These are phyloP conservation scores for Andricus curvator DNA, from an alignment of 2,888 invertebrate species.

Conservation along the genomic window DNA sequence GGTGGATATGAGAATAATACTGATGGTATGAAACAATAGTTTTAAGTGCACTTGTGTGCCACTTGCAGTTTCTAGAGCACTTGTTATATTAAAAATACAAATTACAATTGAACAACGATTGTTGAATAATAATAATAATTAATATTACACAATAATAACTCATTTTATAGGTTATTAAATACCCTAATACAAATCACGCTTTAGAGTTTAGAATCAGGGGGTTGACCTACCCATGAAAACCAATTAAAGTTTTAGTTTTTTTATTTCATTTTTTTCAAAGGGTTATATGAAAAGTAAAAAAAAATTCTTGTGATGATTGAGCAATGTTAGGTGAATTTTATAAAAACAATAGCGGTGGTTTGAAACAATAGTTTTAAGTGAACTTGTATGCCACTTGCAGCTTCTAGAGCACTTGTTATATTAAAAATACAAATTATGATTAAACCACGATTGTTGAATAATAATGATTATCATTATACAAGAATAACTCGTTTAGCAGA, in stretches of 20 bases:
- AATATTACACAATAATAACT: no score
- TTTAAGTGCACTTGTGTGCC: neutral
- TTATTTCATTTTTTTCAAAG: slow-evolving; percentile 25
- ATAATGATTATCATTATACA: no score
- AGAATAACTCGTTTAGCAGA: no score
- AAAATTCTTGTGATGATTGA: neutral
- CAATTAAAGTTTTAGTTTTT: slow-evolving; percentile 42
- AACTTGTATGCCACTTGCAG: neutral
- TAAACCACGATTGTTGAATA: no score
- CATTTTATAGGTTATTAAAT: no score
- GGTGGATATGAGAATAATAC: slow-evolving; percentile 10
- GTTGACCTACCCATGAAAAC: slow-evolving; percentile 48
- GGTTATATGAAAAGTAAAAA: slow-evolving; percentile 24
- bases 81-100: no score
- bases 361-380: neutral
- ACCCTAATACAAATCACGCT: slow-evolving; percentile 42
- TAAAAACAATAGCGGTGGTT: neutral
- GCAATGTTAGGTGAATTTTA: slow-evolving; percentile 15
- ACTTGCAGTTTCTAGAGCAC: neutral
- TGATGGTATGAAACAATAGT: neutral
- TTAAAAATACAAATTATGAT: no score
- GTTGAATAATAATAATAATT: no score
- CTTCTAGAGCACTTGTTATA: neutral
- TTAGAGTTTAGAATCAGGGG: slow-evolving; percentile 44
- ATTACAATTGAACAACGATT: no score